Evolutionary conservation across 2,888 invertebrate genomes (phyloP), one percentile per base, ranked within the genome.

Genomic region (Acronicta psi): DNA sequence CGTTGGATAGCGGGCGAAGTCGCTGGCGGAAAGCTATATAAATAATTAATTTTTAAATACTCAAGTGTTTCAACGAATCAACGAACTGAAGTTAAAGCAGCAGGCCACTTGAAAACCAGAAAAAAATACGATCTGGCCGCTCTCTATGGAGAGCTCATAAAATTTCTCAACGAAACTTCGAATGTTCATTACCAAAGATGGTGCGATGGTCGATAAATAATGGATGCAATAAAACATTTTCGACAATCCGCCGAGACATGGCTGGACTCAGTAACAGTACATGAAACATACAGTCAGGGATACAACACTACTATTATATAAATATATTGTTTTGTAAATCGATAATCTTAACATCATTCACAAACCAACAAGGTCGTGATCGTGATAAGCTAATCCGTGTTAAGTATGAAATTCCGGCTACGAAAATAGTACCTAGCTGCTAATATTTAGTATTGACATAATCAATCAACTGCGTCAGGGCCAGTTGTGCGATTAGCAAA

Each of bases 201-300:
- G 76, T 51, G 56, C 40, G 58, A 60, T 57, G 73, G 56, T 42
- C 13, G 18, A 58, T 50, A 53, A 70, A 74, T 69, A 75, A 75
- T 69, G 69, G 46, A 64, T 67, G 72, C 67, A 78, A 81, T 81
- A 82, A 83, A 66, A 29, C 69, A 29, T 73, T 78, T 80, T 79
- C 74, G 63, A 79, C 79, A 81, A 71, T 63, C 74, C 53, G 52
- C 31, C 52, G 51, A 23, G 37, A 56, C 42, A 50, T 38, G 42
- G n/a, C 6, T 11, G 29, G n/a, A 34, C 1, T 31, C 31, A 31
- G 13, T 13, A 13, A 49, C 37, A 40, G 9, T 36, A 10, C 34
- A 44, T 36, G 11, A 42, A 37, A 46, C 42, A 37, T 38, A 52
- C 34, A n/a, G n/a, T 2, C 0, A 34, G n/a, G 34, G n/a, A 34